Evolutionary conservation across 2,113 vertebrate species (phyloP), one percentile per base, ranked within the genome.

Genomic region (Delphinus delphis): DNA sequence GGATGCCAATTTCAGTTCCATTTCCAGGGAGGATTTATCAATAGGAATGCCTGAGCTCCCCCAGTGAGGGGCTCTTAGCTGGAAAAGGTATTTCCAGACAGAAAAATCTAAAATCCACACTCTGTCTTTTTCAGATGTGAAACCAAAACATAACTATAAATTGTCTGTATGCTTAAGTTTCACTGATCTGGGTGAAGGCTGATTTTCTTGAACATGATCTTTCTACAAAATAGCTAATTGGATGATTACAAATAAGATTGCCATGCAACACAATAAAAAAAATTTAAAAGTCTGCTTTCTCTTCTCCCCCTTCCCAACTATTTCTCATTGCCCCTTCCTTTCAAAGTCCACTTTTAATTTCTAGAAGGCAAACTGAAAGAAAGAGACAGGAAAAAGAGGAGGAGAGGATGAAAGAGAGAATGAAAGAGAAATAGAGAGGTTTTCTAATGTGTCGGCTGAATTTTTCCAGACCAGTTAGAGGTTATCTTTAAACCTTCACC

Each of bases 391-490:
- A 91, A 98, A 89, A 89, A 76, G 95, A 93, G 60, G 81, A 93
- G 95, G 60, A 81, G n/a, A 97, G 91, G 96, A 95, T n/a, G 41
- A 44, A 36, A 50, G 44, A 53, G 47, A 86, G 31, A 63, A 88
- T 74, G 74, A 92, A 82, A 79, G 65, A 74, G 70, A 36, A 77
- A 89, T 41, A 41, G 44, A 44, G 44, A 76, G 95, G 58, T 50
- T 85, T 95, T 85, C 74, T 90, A 80, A 94, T 5, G 60, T 90
- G 83, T 92, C 65, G 0, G 79, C 38, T 84, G 77, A 96, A 95
- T 92, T 93, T 94, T 97, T 97, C 81, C 81, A 98, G 50, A 90
- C 96, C 95, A 97, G 94, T 97, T 97, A 97, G 84, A 96, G 92
- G 60, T 98, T 96, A 97, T 96, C 94, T 96, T 97, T 97, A 97